These are phyloP conservation scores for Sesamia nonagrioides DNA, from an alignment of 1,140 invertebrate species.

Conservation along the genomic window DNA sequence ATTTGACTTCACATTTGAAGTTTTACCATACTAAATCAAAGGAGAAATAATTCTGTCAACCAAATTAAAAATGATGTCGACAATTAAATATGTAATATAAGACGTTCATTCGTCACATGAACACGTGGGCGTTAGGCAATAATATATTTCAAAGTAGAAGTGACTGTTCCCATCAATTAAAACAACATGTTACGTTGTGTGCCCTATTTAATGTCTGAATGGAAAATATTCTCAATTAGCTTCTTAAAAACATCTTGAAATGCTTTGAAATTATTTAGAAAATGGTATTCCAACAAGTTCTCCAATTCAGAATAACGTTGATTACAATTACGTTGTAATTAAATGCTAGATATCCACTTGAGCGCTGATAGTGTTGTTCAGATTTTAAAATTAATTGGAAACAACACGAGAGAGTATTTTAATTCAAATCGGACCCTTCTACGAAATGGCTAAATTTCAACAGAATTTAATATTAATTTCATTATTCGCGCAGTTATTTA, in stretches of 20 bases:
- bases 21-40: no score
- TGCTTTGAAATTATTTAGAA: background rate
- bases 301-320: background rate
- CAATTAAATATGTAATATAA: no score
- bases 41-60: no score
- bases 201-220: no score
- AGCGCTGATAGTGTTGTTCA: background rate
- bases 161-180: no score
- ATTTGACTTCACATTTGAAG: no score
- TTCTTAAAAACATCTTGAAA: background rate
- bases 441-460: background rate
- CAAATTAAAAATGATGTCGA: no score
- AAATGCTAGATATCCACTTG: background rate
- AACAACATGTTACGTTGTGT: no score
- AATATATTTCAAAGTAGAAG: no score
- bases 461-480: background rate
- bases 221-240: no score
- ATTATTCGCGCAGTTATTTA: background rate
- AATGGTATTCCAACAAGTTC: background rate
- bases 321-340: slow-evolving; percentile 5
- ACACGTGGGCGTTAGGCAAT: no score
- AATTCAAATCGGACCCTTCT: background rate
- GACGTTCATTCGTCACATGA: no score
- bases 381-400: background rate
- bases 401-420: slow-evolving; percentile 3